phyloP scores from a whole-genome alignment of 2,888 invertebrate species.

The Habrosyne pyritoides region DNA sequence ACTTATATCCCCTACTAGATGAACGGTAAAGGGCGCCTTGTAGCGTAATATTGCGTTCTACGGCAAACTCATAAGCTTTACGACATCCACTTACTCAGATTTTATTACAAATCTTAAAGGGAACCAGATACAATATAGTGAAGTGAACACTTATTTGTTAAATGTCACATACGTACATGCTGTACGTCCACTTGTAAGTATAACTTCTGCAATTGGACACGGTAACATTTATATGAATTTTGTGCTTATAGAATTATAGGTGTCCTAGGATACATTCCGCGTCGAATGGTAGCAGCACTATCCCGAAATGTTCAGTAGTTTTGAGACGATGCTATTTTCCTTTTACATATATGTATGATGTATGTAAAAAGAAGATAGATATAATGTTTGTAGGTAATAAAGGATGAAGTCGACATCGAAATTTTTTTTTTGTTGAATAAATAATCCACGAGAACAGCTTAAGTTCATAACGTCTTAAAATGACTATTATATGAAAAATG shows the following conservation, averaged over 20 bases:
- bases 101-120: slow-evolving; percentile 53
- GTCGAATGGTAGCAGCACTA: too few species aligned
- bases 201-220: not conserved
- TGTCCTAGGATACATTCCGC: too few species aligned
- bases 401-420: too few species aligned
- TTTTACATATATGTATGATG: too few species aligned
- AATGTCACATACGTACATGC: slow-evolving; percentile 6
- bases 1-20: slow-evolving; percentile 23
- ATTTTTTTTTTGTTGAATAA: too few species aligned
- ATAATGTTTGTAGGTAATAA: too few species aligned
- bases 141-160: slow-evolving; percentile 21
- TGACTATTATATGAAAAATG: slow-evolving; percentile 4
- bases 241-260: too few species aligned
- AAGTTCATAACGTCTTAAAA: not conserved
- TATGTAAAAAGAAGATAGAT: too few species aligned
- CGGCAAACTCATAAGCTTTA: slow-evolving; percentile 58
- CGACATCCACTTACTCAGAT: slow-evolving; percentile 57
- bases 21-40: slow-evolving; percentile 45
- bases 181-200: not conserved
- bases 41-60: slow-evolving; percentile 52
- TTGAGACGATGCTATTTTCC: too few species aligned
- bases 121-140: slow-evolving; percentile 45
- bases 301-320: too few species aligned
- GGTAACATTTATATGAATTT: not conserved
- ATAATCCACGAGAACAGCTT: too few species aligned